Evolutionary conservation across 2,113 vertebrate species (phyloP).

Genomic region (Conger conger): DNA sequence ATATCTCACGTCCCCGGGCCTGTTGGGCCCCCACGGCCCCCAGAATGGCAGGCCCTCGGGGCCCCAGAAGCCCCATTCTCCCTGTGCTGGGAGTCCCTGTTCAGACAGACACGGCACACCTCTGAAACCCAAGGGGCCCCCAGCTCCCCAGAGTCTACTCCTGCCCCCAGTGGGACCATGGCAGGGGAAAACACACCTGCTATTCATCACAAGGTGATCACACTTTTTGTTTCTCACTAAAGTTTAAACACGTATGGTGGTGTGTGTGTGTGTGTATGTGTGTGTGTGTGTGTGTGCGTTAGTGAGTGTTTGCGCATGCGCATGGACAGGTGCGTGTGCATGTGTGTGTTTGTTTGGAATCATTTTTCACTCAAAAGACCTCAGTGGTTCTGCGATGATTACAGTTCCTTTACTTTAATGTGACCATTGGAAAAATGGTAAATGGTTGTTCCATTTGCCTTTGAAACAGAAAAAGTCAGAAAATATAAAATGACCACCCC

Average conservation of each 20-base stretch:
- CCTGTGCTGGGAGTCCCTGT: not conserved
- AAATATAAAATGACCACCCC: no score
- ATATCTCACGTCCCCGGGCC: not conserved
- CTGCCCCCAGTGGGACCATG: not conserved
- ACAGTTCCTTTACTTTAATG: not conserved
- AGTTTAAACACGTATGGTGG: not conserved
- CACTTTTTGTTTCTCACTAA: not conserved
- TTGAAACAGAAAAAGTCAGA: not conserved
- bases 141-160: not conserved
- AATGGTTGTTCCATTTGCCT: not conserved
- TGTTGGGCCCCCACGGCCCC: not conserved
- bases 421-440: not conserved
- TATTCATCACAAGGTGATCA: not conserved
- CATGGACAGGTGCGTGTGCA: not conserved
- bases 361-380: not conserved
- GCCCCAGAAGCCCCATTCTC: not conserved
- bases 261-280: not conserved
- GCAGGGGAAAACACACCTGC: not conserved
- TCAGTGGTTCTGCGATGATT: not conserved
- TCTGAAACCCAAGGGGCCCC: not conserved
- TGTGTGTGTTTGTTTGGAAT: not conserved
- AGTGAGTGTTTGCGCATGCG: not conserved
- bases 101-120: not conserved
- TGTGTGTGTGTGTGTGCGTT: constrained; percentile 1
- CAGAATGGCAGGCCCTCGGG: not conserved